Evolutionary conservation across 2,888 invertebrate genomes (phyloP), one percentile per base, ranked within the genome.

Genomic region (Drosophila melanosoma): DNA sequence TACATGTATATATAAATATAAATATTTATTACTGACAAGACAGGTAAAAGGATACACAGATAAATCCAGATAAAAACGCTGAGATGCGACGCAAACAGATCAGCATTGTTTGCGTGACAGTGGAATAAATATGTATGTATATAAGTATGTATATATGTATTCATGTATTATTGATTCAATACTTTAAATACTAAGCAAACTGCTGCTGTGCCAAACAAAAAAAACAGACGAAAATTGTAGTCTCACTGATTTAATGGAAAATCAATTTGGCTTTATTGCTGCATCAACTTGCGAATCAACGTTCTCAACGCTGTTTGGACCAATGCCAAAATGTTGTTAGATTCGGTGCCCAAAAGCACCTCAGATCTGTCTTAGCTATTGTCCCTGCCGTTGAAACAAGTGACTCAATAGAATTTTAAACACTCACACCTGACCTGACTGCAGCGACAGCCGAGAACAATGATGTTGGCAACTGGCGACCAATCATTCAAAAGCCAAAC

Each of bases 381-480:
- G 40, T 20, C 40, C 15, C n/a, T 5, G 57, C 42, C 35, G 26
- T 48, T 73, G 57, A 64, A 74, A 70, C 61, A 71, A 74, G 86
- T 63, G 67, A 57, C 53, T 83, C 86, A 68, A 82, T 82, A 80
- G 76, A 83, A 78, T 80, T 83, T 83, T 74, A 85, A 85, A 68
- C 83, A 75, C 75, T 65, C 54, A 69, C 80, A 69, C 74, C 72
- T 69, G 62, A 64, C 71, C 69, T 61, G 56, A 40, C 33, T 40
- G 40, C 45, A 42, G 57, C 69, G 56, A 61, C 51, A 62, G 45
- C n/a, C 20, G 8, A 23, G 20, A 23, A 49, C 49, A 12, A 51
- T 68, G 74, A 74, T 63, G 74, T 59, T 61, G 63, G 29, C 76
- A 79, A 69, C 69, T 71, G 70, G 57, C 69, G 59, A 56, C 67